Evolutionary conservation across 2,888 invertebrate species (phyloP).

Genomic region (Chrysotoxum bicinctum): DNA sequence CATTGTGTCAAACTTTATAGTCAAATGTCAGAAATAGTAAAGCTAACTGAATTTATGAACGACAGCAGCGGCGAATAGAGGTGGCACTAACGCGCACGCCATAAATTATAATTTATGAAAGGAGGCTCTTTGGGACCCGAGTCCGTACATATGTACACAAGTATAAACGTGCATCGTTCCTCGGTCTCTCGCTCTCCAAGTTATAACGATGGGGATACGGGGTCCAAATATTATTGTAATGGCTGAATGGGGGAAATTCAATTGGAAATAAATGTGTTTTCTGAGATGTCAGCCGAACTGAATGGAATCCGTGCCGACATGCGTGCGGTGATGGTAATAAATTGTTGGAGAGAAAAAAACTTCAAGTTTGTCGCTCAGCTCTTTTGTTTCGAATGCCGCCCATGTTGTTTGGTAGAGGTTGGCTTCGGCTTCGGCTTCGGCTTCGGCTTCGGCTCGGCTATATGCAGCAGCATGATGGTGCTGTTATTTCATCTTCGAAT

Average conservation of each 20-base stretch:
- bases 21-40: slow-evolving; percentile 69
- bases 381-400: slow-evolving; percentile 67
- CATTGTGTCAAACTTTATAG: slow-evolving; percentile 70
- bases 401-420: slow-evolving; percentile 49
- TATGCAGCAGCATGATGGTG: slow-evolving; percentile 1
- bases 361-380: slow-evolving; percentile 64
- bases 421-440: no score
- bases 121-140: slow-evolving; percentile 1
- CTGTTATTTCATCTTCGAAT: slow-evolving; percentile 34
- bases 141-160: not conserved
- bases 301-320: slow-evolving; percentile 68
- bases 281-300: slow-evolving; percentile 58
- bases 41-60: slow-evolving; percentile 71
- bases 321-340: slow-evolving; percentile 63
- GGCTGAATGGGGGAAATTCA: slow-evolving; percentile 61
- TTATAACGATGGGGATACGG: slow-evolving; percentile 18
- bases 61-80: slow-evolving; percentile 64
- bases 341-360: slow-evolving; percentile 26
- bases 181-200: not conserved
- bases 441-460: no score
- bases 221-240: slow-evolving; percentile 70
- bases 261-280: slow-evolving; percentile 66
- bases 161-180: not conserved
- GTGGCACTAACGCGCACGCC: slow-evolving; percentile 71
- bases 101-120: slow-evolving; percentile 71